Base-by-base conservation (phyloP, 35 echinoderm and acorn worm species). In the Anneissia japonica region DNA sequence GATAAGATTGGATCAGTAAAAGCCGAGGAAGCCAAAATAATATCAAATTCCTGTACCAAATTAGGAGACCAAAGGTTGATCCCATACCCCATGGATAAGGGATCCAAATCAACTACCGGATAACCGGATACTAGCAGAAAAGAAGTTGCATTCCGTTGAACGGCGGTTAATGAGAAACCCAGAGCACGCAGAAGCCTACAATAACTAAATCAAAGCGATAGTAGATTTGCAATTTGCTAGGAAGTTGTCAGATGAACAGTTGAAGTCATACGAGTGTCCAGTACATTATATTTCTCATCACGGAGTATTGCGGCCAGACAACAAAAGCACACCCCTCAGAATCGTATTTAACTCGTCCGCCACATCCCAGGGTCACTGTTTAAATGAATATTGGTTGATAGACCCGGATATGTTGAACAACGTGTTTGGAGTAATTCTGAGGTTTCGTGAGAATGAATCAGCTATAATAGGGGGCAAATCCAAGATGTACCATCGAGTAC, bases 381-480 rank as follows among this genome's bases (percentile, higher is more conserved):
- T 83, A 29, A 88, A 91, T 80, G 89, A 87, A 31, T 91, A 91
- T 46, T 92, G 90, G 90, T 10, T 87, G 23, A 92, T 88, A 55
- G 85, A 77, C 38, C 79, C 85, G 10, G 79, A 83, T 45, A 23
- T 92, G 0, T 28, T 88, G 5, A 88, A 88, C 55, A 46, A 45
- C n/a, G 30, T 88, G 30, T 56, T 26, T 73, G 86, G 77, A 34
- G 86, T 81, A 0, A 80, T 81, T 36, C 46, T 88, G 30, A 55
- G 86, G 38, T 88, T 88, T 40, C 33, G 86, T 0, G 40, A 81
- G n/a, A 46, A 80, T 34, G 78, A 80, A 80, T 5, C n/a, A 4
- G 37, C 23, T 23, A 6, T 36, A 7, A 80, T 39, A 6, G 37
- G 78, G 10, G 78, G n/a, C 32, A 36, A 6, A 9, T 80, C 17